Conservation (phyloP, 2,113 vertebrate species). For the Petrocephalus zakoni region DNA sequence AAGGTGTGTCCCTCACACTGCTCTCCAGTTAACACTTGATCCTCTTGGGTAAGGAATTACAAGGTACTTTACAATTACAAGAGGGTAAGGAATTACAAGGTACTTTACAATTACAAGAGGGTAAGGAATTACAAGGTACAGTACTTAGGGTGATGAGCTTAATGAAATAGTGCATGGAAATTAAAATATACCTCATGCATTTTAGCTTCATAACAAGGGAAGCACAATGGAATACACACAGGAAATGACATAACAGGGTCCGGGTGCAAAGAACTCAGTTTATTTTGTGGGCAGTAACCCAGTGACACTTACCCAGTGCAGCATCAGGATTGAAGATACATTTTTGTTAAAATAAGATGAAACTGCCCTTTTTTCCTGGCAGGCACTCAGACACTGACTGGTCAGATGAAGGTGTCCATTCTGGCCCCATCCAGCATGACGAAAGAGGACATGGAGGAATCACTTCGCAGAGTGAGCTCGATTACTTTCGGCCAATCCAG, state of each 20-base stretch:
- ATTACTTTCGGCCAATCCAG: not conserved
- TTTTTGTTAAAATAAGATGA: not conserved
- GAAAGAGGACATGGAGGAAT: not conserved
- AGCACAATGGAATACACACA: not conserved
- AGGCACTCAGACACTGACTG: slow-evolving; percentile 5
- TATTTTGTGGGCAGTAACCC: not conserved
- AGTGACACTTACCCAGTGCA: not conserved
- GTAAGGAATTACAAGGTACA: not conserved
- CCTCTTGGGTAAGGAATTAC: not conserved
- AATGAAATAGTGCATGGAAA: not conserved
- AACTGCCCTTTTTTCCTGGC: not conserved
- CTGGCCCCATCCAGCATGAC: not conserved
- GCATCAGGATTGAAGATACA: not conserved
- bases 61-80: too few relatives aligned
- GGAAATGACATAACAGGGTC: not conserved
- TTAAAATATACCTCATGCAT: not conserved
- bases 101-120: too few relatives aligned
- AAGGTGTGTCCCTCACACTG: not conserved
- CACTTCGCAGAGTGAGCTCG: not conserved
- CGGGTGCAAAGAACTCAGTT: not conserved
- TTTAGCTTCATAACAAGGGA: not conserved
- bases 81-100: not conserved
- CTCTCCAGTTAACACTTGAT: not conserved
- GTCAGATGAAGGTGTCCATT: slow-evolving; percentile 11
- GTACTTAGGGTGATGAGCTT: not conserved